Evolutionary conservation across 2,113 vertebrate species (phyloP), one percentile per base, ranked within the genome.

Genomic region (Cynoglossus semilaevis): DNA sequence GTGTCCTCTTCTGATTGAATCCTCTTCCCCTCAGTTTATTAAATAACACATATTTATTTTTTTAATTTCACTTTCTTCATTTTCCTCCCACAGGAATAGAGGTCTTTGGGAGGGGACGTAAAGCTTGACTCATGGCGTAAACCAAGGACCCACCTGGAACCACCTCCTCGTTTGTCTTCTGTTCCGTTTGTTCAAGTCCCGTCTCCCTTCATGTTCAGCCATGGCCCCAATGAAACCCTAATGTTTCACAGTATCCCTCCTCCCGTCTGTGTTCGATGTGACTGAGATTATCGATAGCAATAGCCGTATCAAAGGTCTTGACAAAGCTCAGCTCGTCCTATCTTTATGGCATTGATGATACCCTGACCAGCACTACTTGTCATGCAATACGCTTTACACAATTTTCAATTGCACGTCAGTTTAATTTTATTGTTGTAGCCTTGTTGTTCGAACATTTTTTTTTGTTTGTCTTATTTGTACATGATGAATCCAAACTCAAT

Each of bases 61-160:
- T 15, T 13, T 7, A 36, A 53, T 14, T 48, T 46, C 34, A 63
- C 19, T 22, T 61, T 16, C 34, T 69, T 9, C 13, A 52, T 48
- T 62, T 36, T 63, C 37, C 15, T 48, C 1, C 12, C 36, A 37
- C 76, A 90, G 89, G 86, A 77, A 78, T 64, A 76, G 49, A 60
- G 71, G 68, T 62, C 57, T 74, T 38, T 64, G 78, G 75, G 83
- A 82, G 52, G 87, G 85, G 69, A 87, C 77, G 74, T 80, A 78
- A 82, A 60, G 50, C 65, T 58, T 49, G 43, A 60, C 43, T 65
- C 2, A 87, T 88, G 80, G 77, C 83, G 70, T 88, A 74, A 83
- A 80, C 57, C 51, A 65, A 82, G 80, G 59, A 77, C 47, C 45
- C 38, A 29, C 62, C 70, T 68, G 50, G 59, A 79, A 63, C 76